Conservation (phyloP, 2,797 vertebrate species). For the Steatocranus sp. region DNA sequence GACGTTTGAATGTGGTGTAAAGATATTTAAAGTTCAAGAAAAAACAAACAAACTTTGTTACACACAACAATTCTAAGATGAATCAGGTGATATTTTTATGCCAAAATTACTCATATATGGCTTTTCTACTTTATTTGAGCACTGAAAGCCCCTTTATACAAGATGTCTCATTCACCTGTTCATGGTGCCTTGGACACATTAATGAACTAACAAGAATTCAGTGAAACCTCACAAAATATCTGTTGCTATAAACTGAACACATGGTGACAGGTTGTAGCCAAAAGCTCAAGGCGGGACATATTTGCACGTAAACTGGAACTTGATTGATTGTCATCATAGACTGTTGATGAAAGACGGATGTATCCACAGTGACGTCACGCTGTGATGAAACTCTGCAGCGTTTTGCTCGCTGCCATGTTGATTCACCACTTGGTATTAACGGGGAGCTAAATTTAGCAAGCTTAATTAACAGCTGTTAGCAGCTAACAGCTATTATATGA, state of each 20-base stretch:
- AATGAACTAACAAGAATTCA: background rate
- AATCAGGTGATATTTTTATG: background rate
- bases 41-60: background rate
- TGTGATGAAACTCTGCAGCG: background rate
- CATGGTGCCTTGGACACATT: background rate
- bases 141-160: background rate
- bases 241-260: background rate
- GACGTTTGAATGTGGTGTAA: background rate
- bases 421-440: background rate
- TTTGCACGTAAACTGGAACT: background rate
- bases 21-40: background rate
- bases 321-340: background rate
- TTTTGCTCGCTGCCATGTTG: background rate
- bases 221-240: background rate
- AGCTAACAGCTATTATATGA: background rate
- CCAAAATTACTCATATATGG: background rate
- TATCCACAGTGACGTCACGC: background rate
- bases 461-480: background rate
- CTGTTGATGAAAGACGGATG: background rate
- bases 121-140: background rate
- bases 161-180: background rate
- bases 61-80: background rate
- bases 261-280: background rate
- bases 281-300: accelerated
- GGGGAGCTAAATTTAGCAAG: background rate